Evolutionary conservation across 2,888 invertebrate species (phyloP), one percentile per base, ranked within the genome.

Genomic region (Hypselothyrea guttata): DNA sequence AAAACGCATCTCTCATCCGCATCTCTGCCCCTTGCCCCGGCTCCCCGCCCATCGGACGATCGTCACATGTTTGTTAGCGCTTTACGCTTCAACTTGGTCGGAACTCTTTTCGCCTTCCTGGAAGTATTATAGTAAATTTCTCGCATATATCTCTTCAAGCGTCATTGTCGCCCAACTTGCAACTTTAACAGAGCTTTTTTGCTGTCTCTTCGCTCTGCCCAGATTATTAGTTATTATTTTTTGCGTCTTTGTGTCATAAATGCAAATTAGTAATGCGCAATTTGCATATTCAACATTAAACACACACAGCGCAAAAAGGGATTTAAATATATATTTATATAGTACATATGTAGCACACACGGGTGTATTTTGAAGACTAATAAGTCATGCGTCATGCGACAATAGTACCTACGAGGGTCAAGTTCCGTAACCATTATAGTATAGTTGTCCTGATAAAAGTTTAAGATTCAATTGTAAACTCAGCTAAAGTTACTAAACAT

Each of bases 121-220:
- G 82, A 83, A 83, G 77, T 75, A 81, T 86, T 84, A 86, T 81
- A 65, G 84, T 85, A 85, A 85, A 85, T 85, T 85, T 76, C 81
- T 76, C 84, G 78, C 82, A 77, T 77, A 84, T 78, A 2, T 22
- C 22, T 22, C 69, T 77, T 68, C 58, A 63, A 69, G 75, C 68
- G 65, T 66, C 67, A 64, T 73, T 75, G 78, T 74, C 71, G 71
- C 64, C 56, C 13, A 40, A 30, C 45, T 51, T 5, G 13, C 9
- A 46, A 12, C 46, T 54, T 61, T 15, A 45, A 51, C 44, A 34
- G 38, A 54, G 22, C 22, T 59, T 65, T 52, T 49, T 41, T 47
- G 30, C 58, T 40, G 63, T 62, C 58, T 63, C 22, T 22, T 22
- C 2, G 48, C 75, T 44, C 51, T 58, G 27, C 53, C 61, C 62